Base-by-base conservation (phyloP, 2,113 vertebrate species). In the Ictalurus punctatus region DNA sequence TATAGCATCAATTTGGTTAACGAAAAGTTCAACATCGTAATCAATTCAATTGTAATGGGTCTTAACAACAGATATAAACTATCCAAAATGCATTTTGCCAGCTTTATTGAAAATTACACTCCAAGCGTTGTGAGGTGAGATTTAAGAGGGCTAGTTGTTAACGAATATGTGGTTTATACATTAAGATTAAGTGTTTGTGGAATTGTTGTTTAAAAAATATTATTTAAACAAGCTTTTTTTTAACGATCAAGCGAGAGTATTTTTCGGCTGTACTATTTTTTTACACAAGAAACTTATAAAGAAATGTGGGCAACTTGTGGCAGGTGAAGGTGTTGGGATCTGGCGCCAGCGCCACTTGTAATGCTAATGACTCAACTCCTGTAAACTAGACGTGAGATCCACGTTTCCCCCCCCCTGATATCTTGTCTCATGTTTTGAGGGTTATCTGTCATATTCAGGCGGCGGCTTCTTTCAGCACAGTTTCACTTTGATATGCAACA, bases 401-500 rank as follows among this genome's bases (percentile, higher is more conserved):
- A 92, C 94, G 94, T 92, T 85, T 95, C 94, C 91, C 93, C 80
- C 91, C 93, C 80, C 81, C 93, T 95, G 88, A 92, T 94, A 96
- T 94, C 95, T 96, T 96, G 96, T 97, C 95, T 94, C 91, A 88
- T 93, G 95, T 93, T 94, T 94, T 94, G 94, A 94, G 94, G 93
- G 94, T 94, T 95, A 95, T 96, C 96, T 96, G 95, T 97, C 96
- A 97, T 96, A 97, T 96, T 95, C 95, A 96, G 94, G 95, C 94
- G 94, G 94, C 91, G 95, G 95, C 95, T 92, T 93, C 93, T 95
- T 96, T 97, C 94, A 96, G 96, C 97, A 97, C 96, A 95, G 96
- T 92, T 91, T 94, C 82, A 94, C 96, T 98, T 98, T 99, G 97
- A 98, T 97, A 97, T 98, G 97, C 97, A 96, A 89, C 91, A 94